Conservation (phyloP, 53 echinoderm and acorn worm genomes). For the Arbacia lixula region DNA sequence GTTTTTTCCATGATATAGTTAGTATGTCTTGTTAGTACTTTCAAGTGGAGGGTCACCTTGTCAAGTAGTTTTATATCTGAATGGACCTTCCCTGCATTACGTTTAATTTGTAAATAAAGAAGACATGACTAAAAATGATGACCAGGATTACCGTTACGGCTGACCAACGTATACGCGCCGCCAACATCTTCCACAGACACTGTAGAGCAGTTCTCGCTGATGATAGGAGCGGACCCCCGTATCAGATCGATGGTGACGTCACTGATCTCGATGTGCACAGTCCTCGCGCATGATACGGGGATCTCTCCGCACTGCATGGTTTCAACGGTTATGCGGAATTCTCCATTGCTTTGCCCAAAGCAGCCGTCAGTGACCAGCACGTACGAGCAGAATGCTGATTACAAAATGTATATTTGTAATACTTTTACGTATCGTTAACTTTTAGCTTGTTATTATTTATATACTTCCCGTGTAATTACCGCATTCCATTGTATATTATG, state of each 20-base stretch:
- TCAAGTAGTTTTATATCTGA: no score
- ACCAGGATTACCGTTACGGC: background rate
- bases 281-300: constrained; percentile 75
- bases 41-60: no score
- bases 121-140: no score
- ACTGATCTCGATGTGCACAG: constrained; percentile 58
- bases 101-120: no score
- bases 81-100: no score
- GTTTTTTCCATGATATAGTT: no score
- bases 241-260: constrained; percentile 61
- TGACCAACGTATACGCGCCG: constrained; percentile 8
- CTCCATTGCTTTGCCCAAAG: constrained; percentile 4
- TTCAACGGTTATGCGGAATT: constrained; percentile 75
- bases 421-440: no score
- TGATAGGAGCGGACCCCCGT: background rate
- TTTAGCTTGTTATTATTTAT: no score
- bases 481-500: no score
- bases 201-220: background rate
- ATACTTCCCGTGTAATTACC: no score
- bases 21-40: no score
- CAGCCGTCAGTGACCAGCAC: constrained; percentile 77
- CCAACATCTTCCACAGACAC: constrained; percentile 6
- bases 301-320: constrained; percentile 80
- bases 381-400: constrained; percentile 79
- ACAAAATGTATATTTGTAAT: no score